Evolutionary conservation across 2,797 vertebrate genomes (phyloP).

Genomic region (Amblyraja radiata): DNA sequence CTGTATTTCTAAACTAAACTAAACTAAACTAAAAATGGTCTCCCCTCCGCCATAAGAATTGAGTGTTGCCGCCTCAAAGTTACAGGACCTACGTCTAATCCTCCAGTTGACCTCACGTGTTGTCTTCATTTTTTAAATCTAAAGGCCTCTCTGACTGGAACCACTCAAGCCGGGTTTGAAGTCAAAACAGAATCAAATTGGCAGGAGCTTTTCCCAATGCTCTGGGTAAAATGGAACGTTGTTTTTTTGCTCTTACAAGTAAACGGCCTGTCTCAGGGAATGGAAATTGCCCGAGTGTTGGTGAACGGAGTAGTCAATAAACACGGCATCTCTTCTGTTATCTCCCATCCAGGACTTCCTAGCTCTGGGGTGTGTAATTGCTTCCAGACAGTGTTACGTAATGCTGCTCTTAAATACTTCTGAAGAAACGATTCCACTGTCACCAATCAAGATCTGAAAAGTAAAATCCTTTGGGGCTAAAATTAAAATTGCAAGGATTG

Average conservation of each 20-base stretch:
- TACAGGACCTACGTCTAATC: too few relatives aligned
- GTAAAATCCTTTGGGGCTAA: constrained; percentile 6
- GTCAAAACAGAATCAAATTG: background rate
- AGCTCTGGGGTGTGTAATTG: background rate
- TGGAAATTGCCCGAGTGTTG: background rate
- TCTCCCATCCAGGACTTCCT: background rate
- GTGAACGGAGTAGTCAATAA: background rate
- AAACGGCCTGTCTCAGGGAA: background rate
- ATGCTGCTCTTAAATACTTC: background rate
- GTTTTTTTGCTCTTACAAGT: background rate
- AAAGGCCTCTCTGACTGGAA: too few relatives aligned
- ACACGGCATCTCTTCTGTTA: background rate
- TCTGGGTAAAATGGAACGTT: background rate
- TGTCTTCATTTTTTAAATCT: too few relatives aligned
- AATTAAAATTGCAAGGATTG: background rate
- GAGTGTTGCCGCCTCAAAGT: too few relatives aligned
- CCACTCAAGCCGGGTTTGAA: background rate
- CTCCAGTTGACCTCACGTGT: too few relatives aligned
- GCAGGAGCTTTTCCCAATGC: background rate
- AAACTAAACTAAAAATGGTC: too few relatives aligned
- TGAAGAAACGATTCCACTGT: constrained; percentile 1
- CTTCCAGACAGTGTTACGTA: background rate
- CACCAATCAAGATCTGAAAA: background rate
- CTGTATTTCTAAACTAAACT: too few relatives aligned
- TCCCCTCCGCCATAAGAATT: too few relatives aligned